Evolutionary conservation across 2,888 invertebrate genomes (phyloP), one percentile per base, ranked within the genome.

Genomic region (Vanessa cardui): DNA sequence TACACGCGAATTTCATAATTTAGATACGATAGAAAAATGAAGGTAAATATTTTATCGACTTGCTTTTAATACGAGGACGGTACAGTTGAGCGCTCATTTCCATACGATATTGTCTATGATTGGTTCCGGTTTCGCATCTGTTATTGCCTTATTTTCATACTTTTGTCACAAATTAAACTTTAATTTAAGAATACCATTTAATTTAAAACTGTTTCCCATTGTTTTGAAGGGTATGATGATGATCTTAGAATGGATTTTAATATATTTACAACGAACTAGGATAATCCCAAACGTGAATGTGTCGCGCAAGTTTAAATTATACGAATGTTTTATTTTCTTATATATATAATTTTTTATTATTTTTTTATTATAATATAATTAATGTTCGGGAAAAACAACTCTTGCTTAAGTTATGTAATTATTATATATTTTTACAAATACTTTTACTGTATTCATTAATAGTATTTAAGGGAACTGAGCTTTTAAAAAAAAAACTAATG

Each of bases 181-280:
- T 39, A 39, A 39, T 39, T 39, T 39, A 39, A 39, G 12, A 39
- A 39, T 39, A 12, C 12, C 12, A 39, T 12, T 12, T 39, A 39
- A 9, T 39, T 39, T 39, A 39, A 39, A 39, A 4, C 12, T 12
- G 39, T 39, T 39, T 39, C 39, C 39, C 12, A 4, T 12, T 9
- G 12, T 39, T 39, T 39, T 12, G 39, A 39, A 39, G 3, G 39
- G 9, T 39, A 39, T 12, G 39, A 26, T 26, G 2, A 26, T 26
- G 4, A 20, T 49, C 18, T 18, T 18, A 49, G 20, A 15, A 26
- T 16, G 6, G 71, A 70, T 74, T 71, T 78, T 79, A 76, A 82
- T 80, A 82, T 83, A 77, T 75, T 78, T 78, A 87, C 89, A 89
- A 89, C 88, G 89, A 89, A 88, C 84, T 87, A 85, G 80, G 70